Conservation (phyloP, 1,140 invertebrate genomes). For the Kradibia gibbosae region DNA sequence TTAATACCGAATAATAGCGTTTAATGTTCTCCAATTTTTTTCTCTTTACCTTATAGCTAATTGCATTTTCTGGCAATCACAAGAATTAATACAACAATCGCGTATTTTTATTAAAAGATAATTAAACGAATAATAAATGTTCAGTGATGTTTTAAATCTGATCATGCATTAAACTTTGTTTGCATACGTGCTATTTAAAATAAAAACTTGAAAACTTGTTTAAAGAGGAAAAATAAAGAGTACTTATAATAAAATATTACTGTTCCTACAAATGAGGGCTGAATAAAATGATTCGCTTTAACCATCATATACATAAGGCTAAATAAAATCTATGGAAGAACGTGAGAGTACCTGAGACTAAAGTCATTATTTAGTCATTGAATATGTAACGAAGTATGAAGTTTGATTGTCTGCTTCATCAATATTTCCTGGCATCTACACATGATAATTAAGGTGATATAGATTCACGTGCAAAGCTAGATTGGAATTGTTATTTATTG, state of each 20-base stretch:
- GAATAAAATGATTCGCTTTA: neutral
- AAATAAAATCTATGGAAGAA: constrained; percentile 16
- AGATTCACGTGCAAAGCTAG: too few species aligned
- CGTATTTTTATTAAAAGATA: too few species aligned
- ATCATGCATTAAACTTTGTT: too few species aligned
- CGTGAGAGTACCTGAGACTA: constrained; percentile 19
- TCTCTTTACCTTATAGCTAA: neutral
- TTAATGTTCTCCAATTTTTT: constrained; percentile 44
- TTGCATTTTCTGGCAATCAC: neutral
- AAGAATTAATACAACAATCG: neutral
- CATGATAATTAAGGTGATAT: constrained; percentile 37
- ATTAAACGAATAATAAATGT: too few species aligned
- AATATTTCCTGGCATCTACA: constrained; percentile 47
- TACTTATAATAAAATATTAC: too few species aligned
- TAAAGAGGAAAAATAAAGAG: too few species aligned
- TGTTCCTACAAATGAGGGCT: too few species aligned
- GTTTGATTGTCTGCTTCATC: constrained; percentile 60
- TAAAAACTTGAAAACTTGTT: too few species aligned
- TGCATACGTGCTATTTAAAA: too few species aligned
- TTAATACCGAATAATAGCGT: neutral
- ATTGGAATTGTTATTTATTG: too few species aligned
- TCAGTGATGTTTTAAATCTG: too few species aligned
- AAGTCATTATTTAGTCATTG: constrained; percentile 62
- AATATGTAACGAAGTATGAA: constrained; percentile 59
- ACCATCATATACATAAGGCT: neutral